Evolutionary conservation across 2,888 invertebrate genomes (phyloP), one percentile per base, ranked within the genome.

Genomic region (Hydropsyche betteni): DNA sequence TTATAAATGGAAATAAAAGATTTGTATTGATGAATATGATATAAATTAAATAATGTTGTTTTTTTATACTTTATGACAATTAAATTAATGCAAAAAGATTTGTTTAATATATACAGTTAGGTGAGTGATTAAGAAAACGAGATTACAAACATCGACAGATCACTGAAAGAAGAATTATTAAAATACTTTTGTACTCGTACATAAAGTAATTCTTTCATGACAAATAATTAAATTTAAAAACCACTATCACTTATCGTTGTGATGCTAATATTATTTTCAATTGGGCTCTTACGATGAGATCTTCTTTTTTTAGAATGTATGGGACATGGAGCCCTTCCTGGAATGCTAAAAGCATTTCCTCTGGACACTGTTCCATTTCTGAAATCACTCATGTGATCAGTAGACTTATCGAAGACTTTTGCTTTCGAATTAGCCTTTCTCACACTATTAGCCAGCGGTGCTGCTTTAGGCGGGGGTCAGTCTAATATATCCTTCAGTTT

Each of bases 401-500:
- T 83, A 1, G 85, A 82, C 81, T 85, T 86, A 81, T 86, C 86
- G 83, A 85, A 86, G 80, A 87, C 84, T 80, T 83, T 83, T 53
- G 79, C 72, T 75, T 80, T 76, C 44, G 78, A 78, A 71, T 44
- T 72, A 75, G 78, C 80, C 83, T 84, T 75, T 84, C 83, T 71
- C 64, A 58, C 76, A 83, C 83, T 74, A 82, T 78, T 75, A 24
- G 69, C 52, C 55, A 55, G 64, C 52, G 75, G 80, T 80, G 80
- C 79, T 79, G 80, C 80, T 81, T 84, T 85, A 79, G 85, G 86
- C 84, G 86, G 84, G 82, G 85, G 88, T 88, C 88, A 88, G 87
- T 90, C 90, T 81, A 88, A 87, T 80, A 90, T 89, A 84, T 91
- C 90, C 82, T 91, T 92, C 69, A 95, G 89, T 84, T 93, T 94